phyloP scores from a whole-genome alignment of 1,140 invertebrate genomes.

The Heliconius hermathena region DNA sequence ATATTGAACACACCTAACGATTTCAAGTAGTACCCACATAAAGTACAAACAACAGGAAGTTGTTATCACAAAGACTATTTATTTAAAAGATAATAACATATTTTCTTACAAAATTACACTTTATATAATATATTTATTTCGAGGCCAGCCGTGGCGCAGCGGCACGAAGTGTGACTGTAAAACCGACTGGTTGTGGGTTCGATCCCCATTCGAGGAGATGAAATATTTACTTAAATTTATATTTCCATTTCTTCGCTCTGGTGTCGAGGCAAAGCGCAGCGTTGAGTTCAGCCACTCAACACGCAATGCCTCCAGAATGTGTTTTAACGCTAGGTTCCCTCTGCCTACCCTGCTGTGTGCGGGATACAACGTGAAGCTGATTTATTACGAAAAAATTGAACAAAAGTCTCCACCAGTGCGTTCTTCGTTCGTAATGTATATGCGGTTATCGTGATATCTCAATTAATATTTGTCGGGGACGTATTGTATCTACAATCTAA shows the following conservation, averaged over 20 bases:
- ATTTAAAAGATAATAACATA: constrained; percentile 6
- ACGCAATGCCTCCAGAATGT: too few relatives aligned
- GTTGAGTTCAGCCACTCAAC: too few relatives aligned
- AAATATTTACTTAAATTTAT: too few relatives aligned
- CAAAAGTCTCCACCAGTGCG: neutral
- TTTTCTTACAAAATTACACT: neutral
- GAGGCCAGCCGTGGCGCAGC: too few relatives aligned
- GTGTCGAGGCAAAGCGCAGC: too few relatives aligned
- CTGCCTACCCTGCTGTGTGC: too few relatives aligned
- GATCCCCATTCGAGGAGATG: too few relatives aligned
- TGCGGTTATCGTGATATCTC: constrained; percentile 42
- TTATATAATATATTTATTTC: neutral
- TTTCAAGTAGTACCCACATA: constrained; percentile 11
- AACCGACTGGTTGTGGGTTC: too few relatives aligned
- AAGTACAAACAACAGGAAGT: constrained; percentile 25
- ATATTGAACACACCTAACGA: neutral
- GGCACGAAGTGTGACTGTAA: too few relatives aligned
- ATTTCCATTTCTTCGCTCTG: too few relatives aligned
- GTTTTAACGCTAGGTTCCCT: too few relatives aligned
- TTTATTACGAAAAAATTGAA: neutral
- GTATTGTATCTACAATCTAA: constrained; percentile 42
- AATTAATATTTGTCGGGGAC: constrained; percentile 43
- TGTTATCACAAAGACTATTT: constrained; percentile 14
- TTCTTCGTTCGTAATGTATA: neutral
- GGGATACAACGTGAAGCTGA: too few relatives aligned